phyloP scores from a whole-genome alignment of 2,113 vertebrate genomes.

The Cardinalis cardinalis region DNA sequence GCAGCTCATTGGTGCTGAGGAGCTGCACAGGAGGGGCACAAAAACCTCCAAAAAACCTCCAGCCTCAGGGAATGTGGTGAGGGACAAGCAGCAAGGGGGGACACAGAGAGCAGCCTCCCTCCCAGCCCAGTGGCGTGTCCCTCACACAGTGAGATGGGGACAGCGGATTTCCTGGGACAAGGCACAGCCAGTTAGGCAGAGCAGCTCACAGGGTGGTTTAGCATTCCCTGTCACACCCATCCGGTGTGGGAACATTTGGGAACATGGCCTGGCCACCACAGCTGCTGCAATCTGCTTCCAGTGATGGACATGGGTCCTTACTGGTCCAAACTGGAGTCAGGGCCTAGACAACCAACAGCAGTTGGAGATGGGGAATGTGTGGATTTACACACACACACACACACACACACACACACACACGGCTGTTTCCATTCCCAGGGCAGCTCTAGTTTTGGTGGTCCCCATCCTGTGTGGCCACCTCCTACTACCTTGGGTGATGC shows the following conservation, averaged over 20 bases:
- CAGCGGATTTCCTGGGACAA: background rate
- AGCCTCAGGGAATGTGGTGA: background rate
- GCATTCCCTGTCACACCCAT: background rate
- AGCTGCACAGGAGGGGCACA: background rate
- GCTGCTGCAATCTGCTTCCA: background rate
- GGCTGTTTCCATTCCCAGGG: background rate
- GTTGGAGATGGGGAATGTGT: background rate
- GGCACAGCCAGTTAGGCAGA: background rate
- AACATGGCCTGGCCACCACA: background rate
- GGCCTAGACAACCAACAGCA: background rate
- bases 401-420: too few relatives aligned
- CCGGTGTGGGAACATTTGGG: background rate
- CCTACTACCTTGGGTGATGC: rapidly evolving
- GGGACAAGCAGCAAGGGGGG: background rate
- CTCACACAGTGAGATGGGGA: background rate
- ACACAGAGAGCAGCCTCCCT: background rate
- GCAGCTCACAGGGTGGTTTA: background rate
- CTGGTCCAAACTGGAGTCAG: background rate
- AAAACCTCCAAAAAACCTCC: background rate
- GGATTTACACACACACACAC: background rate
- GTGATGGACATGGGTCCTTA: background rate
- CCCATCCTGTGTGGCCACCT: background rate
- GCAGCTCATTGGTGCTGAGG: rapidly evolving
- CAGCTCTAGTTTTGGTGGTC: background rate
- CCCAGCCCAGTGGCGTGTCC: background rate